Evolutionary conservation across 2,888 invertebrate genomes (phyloP).

Genomic region (Pseudococcus longispinus): DNA sequence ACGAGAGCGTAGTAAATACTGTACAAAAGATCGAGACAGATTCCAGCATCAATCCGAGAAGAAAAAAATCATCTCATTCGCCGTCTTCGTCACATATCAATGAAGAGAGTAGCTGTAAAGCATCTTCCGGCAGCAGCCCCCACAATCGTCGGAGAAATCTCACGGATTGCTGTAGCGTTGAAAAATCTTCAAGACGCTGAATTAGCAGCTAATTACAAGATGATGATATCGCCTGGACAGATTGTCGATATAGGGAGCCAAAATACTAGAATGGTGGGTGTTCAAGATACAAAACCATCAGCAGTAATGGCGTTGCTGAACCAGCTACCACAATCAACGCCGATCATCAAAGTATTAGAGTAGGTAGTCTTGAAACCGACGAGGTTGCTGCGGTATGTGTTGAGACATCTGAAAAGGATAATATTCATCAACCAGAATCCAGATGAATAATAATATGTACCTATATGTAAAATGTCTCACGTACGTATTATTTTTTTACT

Average conservation of each 20-base stretch:
- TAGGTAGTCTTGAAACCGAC: no score
- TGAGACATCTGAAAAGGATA: no score
- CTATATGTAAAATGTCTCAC: no score
- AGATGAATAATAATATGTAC: no score
- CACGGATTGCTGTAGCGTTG: background rate
- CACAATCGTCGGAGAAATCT: background rate
- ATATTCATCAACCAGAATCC: no score
- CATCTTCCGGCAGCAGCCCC: background rate
- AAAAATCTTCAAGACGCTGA: background rate
- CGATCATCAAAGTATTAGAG: background rate
- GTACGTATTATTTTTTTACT: no score
- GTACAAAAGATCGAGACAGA: background rate
- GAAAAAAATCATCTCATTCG: background rate
- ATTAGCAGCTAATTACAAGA: background rate
- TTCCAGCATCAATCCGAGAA: background rate
- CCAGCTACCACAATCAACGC: background rate
- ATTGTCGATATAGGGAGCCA: constrained; percentile 20
- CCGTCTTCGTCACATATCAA: background rate
- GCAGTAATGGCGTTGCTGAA: background rate
- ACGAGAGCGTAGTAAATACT: background rate
- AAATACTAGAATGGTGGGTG: background rate
- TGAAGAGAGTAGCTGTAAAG: background rate
- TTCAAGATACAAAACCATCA: background rate
- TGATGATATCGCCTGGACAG: background rate
- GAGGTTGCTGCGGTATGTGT: no score